Percentiles rank a stretch among this genome's conserved stretches.
phyloP scores from a whole-genome alignment of 2,113 vertebrate genomes.

The Paracanthobrama guichenoti region DNA sequence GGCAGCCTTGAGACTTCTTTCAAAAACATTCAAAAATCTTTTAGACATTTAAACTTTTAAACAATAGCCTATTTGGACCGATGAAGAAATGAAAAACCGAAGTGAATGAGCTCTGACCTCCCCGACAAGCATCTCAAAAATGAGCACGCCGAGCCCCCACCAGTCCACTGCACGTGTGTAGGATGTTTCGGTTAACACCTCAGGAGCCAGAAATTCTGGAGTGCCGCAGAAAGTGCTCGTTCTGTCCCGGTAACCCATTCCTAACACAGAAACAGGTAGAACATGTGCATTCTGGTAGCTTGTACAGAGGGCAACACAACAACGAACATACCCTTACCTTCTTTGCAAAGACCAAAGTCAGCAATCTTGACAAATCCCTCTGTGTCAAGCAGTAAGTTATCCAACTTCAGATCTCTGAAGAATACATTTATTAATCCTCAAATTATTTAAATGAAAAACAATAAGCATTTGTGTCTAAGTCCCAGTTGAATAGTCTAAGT shows the following conservation, averaged over 20 bases:
- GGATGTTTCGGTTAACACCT: slow-evolving; percentile 97
- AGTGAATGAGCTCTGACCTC: slow-evolving; percentile 82
- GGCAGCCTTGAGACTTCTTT: too few relatives aligned
- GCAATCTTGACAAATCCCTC: slow-evolving; percentile 99
- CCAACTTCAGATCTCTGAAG: slow-evolving; percentile 95
- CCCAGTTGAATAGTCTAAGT: neutral
- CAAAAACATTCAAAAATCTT: too few relatives aligned
- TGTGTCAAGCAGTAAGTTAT: slow-evolving; percentile 95
- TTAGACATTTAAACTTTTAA: neutral
- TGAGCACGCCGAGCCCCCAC: slow-evolving; percentile 98
- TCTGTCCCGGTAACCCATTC: slow-evolving; percentile 97
- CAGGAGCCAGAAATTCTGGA: slow-evolving; percentile 96
- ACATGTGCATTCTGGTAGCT: neutral
- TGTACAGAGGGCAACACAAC: neutral
- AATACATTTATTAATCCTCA: slow-evolving; percentile 18
- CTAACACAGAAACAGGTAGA: slow-evolving; percentile 64
- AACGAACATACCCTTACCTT: slow-evolving; percentile 78
- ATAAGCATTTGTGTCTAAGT: neutral
- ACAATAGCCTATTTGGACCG: neutral
- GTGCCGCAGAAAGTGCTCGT: slow-evolving; percentile 99
- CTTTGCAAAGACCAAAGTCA: slow-evolving; percentile 99
- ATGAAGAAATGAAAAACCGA: neutral
- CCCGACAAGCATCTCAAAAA: slow-evolving; percentile 99
- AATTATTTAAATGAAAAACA: too few relatives aligned
- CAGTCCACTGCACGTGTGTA: slow-evolving; percentile 98